Evolutionary conservation across 2,888 invertebrate genomes (phyloP).

Genomic region (Clivina fossor): DNA sequence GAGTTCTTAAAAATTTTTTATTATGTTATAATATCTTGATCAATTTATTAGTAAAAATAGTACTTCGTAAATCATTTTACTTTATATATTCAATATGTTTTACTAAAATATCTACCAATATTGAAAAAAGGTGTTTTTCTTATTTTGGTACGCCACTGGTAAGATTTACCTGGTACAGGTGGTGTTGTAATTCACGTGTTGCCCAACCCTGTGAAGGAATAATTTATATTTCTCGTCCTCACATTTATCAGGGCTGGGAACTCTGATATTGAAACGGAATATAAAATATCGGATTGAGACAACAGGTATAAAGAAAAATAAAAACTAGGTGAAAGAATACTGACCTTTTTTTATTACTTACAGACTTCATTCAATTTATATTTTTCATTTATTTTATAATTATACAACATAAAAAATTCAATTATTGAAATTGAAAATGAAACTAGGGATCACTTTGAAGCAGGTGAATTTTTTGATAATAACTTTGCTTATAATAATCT

Average conservation of each 20-base stretch:
- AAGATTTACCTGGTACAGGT: constrained; percentile 19
- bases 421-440: too few species aligned
- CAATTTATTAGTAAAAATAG: too few species aligned
- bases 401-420: background rate
- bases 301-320: constrained; percentile 25
- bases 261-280: constrained; percentile 19
- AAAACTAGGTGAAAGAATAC: constrained; percentile 5
- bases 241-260: constrained; percentile 20
- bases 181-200: constrained; percentile 25
- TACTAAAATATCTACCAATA: too few species aligned
- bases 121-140: too few species aligned
- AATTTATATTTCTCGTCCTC: constrained; percentile 25
- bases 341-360: constrained; percentile 1
- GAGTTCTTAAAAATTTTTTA: too few species aligned
- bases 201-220: constrained; percentile 24
- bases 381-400: background rate
- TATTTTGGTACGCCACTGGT: constrained; percentile 17
- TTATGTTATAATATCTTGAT: too few species aligned
- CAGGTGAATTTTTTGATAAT: too few species aligned
- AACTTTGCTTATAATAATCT: too few species aligned
- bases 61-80: constrained; percentile 4
- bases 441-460: too few species aligned
- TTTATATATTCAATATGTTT: too few species aligned
- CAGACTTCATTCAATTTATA: background rate
- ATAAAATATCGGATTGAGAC: constrained; percentile 16